Evolutionary conservation across 1,140 invertebrate species (phyloP).

Genomic region (Pseudomyrmex flavicornis): DNA sequence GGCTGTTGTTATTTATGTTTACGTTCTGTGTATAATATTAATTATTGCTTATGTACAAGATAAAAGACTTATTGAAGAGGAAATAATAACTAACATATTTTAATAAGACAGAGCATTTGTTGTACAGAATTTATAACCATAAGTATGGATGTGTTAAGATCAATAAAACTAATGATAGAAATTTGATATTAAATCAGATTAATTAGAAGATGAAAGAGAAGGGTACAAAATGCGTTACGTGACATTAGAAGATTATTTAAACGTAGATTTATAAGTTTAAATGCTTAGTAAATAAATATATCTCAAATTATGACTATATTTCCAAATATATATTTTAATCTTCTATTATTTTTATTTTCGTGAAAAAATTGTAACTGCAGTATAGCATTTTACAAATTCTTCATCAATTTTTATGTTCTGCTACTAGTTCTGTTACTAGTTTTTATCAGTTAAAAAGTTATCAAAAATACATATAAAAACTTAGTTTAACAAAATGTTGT

Average conservation of each 20-base stretch:
- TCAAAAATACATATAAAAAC: not conserved
- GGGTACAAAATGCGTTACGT: not conserved
- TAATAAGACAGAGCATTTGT: not conserved
- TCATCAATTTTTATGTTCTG: constrained; percentile 1
- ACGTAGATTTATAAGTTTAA: not conserved
- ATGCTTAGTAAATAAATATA: not conserved
- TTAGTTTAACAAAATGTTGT: not conserved
- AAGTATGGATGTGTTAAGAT: too few species aligned
- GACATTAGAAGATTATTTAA: not conserved
- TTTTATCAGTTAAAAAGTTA: not conserved
- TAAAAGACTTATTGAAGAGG: not conserved
- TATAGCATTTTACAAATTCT: not conserved
- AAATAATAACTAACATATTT: not conserved
- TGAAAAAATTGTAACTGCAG: not conserved
- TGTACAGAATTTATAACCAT: constrained; percentile 7
- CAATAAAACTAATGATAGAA: not conserved
- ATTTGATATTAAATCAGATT: constrained; percentile 5
- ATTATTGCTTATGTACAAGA: not conserved
- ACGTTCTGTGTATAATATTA: not conserved
- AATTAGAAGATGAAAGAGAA: not conserved
- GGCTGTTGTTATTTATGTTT: constrained; percentile 11
- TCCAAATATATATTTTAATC: not conserved
- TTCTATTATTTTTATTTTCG: constrained; percentile 14
- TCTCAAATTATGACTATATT: constrained; percentile 41
- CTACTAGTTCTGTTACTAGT: not conserved